Evolutionary conservation across 2,797 vertebrate species (phyloP).

Genomic region (Cuniculus paca): DNA sequence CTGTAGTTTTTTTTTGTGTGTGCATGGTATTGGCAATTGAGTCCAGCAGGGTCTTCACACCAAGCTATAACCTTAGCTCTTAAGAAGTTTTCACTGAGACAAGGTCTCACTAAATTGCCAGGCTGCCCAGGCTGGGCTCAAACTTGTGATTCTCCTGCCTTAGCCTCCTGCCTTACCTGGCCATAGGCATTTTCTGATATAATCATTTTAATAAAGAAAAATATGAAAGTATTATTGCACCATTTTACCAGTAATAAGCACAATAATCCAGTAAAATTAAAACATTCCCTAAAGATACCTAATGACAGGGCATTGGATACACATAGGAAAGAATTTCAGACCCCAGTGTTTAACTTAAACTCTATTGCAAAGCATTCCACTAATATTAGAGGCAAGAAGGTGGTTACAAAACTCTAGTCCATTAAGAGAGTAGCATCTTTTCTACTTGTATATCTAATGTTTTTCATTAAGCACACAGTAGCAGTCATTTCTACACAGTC

Average conservation of each 20-base stretch:
- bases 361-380: background rate
- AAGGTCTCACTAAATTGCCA: background rate
- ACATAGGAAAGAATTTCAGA: background rate
- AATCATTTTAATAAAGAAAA: conserved; percentile 58
- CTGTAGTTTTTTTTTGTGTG: background rate
- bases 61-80: background rate
- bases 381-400: background rate
- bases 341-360: background rate
- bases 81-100: background rate
- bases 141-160: background rate
- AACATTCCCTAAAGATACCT: background rate
- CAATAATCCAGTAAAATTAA: conserved; percentile 25
- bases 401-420: background rate
- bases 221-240: background rate
- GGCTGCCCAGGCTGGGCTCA: background rate
- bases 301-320: background rate
- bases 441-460: background rate
- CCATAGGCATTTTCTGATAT: background rate
- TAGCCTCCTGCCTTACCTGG: background rate
- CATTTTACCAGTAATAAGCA: conserved; percentile 35
- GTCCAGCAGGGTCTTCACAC: background rate
- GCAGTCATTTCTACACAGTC: background rate
- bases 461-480: background rate
- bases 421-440: background rate
- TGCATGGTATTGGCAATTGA: background rate